A percentile compares a stretch with the other conserved stretches of the same genome.
Conservation (phyloP, 2,113 vertebrate species). For the Catharus minimus region DNA sequence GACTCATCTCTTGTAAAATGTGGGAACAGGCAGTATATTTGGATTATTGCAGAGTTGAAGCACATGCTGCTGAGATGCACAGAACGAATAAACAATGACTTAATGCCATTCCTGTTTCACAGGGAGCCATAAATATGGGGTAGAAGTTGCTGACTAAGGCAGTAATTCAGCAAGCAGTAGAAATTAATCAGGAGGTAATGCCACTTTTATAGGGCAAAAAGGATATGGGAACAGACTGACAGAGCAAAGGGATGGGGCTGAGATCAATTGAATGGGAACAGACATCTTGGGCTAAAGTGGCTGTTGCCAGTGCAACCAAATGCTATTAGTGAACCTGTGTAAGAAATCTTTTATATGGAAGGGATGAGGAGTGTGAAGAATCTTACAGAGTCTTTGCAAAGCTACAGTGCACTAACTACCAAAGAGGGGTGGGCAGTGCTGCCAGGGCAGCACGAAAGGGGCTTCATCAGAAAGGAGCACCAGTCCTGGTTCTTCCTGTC, state of each 20-base stretch:
- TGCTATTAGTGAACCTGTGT: neutral
- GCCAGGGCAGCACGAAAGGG: neutral
- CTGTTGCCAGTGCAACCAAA: neutral
- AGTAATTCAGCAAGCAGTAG: neutral
- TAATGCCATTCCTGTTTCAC: neutral
- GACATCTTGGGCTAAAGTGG: neutral
- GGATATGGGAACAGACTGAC: neutral
- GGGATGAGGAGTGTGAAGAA: neutral
- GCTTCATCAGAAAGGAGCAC: neutral
- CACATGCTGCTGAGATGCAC: neutral
- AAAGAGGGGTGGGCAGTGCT: neutral
- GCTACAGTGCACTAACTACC: accelerated
- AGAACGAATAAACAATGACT: conserved; percentile 41
- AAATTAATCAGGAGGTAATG: neutral
- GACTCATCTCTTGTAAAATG: neutral
- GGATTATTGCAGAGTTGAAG: neutral
- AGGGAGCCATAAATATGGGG: neutral
- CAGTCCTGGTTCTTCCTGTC: neutral
- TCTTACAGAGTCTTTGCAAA: neutral
- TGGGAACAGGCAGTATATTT: neutral
- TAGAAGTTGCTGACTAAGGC: neutral
- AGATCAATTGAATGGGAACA: neutral
- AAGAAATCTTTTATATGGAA: neutral
- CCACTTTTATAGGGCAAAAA: neutral
- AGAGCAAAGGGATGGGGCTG: neutral